These are phyloP conservation scores for Zosterops borbonicus DNA, from an alignment of 2,113 vertebrate species.

Conservation along the genomic window DNA sequence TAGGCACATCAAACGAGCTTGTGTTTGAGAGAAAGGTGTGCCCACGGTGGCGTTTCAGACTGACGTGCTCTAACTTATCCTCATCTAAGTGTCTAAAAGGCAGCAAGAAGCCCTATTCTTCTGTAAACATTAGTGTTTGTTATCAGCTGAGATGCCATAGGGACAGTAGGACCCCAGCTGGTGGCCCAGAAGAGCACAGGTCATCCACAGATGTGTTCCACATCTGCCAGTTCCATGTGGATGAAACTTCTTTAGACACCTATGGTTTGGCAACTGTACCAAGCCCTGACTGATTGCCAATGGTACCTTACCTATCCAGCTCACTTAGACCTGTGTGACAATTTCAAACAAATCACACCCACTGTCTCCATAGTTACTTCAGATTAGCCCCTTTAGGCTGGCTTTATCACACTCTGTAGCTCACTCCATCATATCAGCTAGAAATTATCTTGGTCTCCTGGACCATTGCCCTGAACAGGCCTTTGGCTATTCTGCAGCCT, in stretches of 20 bases:
- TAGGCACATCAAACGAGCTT: not conserved
- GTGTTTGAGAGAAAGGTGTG: not conserved
- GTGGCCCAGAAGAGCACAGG: not conserved
- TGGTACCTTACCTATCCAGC: not conserved
- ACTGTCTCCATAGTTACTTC: not conserved
- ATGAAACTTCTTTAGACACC: not conserved
- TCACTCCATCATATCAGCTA: not conserved
- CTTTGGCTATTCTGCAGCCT: not conserved
- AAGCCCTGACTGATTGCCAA: not conserved
- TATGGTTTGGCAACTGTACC: not conserved
- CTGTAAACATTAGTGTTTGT: not conserved
- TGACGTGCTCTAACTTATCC: not conserved
- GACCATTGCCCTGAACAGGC: not conserved
- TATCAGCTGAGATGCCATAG: not conserved
- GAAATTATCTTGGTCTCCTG: not conserved
- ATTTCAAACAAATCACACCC: not conserved
- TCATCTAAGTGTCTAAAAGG: not conserved
- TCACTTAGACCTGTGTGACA: not conserved
- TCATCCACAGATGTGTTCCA: not conserved
- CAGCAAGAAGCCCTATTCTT: not conserved
- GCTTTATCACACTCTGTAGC: not conserved
- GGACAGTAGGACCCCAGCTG: not conserved
- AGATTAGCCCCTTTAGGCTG: not conserved
- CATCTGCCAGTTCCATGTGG: not conserved
- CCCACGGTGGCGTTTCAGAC: accelerated